A percentile compares a stretch with the other conserved stretches of the same genome.
phyloP scores from a whole-genome alignment of 2,888 invertebrate species.

The Drosophila subsilvestris region DNA sequence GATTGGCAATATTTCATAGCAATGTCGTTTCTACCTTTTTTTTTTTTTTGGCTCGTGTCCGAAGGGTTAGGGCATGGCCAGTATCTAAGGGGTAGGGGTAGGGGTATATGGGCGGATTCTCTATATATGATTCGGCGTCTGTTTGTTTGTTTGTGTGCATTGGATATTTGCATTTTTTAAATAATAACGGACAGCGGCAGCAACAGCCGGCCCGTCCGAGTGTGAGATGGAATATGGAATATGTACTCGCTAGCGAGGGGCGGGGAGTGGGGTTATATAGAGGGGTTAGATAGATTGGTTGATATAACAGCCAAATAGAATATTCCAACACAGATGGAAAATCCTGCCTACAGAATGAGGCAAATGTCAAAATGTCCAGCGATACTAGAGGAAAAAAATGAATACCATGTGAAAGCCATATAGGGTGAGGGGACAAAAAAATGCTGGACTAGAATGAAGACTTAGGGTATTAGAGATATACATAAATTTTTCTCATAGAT shows the following conservation, averaged over 20 bases:
- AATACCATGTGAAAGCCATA: not conserved
- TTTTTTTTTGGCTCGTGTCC: constrained; percentile 10
- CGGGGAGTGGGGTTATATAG: not conserved
- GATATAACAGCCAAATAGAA: not conserved
- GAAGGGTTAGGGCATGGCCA: not conserved
- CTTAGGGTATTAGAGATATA: not conserved
- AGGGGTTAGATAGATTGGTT: not conserved
- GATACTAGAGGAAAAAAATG: not conserved
- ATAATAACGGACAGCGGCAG: constrained; percentile 45
- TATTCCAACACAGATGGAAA: not conserved
- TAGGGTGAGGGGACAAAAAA: not conserved
- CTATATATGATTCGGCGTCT: constrained; percentile 5
- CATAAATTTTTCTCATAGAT: not conserved
- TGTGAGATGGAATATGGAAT: not conserved
- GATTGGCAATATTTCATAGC: constrained; percentile 82
- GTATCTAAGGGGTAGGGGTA: not conserved
- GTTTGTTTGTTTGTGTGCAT: constrained; percentile 30
- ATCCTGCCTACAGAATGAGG: not conserved
- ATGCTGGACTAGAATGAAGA: not conserved
- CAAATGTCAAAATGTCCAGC: not conserved
- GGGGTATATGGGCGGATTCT: not conserved
- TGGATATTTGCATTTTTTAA: constrained; percentile 62
- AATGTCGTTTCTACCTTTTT: constrained; percentile 46
- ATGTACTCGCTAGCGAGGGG: not conserved
- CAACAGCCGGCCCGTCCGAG: not conserved